Evolutionary conservation across 2,797 vertebrate genomes (phyloP).

Genomic region (Pangasius mekongensis): DNA sequence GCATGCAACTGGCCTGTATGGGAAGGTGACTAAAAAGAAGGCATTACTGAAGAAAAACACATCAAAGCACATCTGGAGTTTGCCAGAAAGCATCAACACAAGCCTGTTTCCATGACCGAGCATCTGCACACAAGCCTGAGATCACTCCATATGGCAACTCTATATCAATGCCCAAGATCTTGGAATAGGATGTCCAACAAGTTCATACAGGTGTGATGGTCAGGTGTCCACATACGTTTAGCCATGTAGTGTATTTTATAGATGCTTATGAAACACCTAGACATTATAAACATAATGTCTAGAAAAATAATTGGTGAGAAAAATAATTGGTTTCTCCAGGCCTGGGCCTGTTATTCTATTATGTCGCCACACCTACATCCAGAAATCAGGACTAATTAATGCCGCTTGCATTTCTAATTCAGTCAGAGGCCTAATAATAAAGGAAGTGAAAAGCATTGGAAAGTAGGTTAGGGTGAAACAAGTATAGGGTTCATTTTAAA

Average conservation of each 20-base stretch:
- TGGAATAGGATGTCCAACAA: not conserved
- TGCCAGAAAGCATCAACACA: not conserved
- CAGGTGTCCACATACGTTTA: not conserved
- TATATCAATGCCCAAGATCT: not conserved
- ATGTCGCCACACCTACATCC: not conserved
- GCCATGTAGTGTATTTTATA: not conserved
- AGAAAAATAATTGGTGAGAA: no score
- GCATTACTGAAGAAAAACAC: not conserved
- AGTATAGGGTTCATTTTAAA: slow-evolving; percentile 2
- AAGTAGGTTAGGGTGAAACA: slow-evolving; percentile 27
- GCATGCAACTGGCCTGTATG: not conserved
- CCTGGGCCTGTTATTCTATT: not conserved
- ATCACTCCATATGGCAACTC: not conserved
- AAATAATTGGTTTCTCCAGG: not conserved
- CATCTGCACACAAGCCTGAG: not conserved
- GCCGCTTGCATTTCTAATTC: slow-evolving; percentile 7
- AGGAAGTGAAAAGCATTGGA: slow-evolving; percentile 9
- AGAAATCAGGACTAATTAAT: slow-evolving; percentile 4
- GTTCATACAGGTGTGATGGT: not conserved
- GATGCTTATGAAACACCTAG: no score
- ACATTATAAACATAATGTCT: not conserved
- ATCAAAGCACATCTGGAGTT: not conserved
- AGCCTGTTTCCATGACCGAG: not conserved
- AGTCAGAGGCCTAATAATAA: not conserved
- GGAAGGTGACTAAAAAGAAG: not conserved